A percentile compares a stretch with the other conserved stretches of the same genome.
These are phyloP conservation scores for Brachycybe producta DNA, from an alignment of 2,888 invertebrate species.

Conservation along the genomic window DNA sequence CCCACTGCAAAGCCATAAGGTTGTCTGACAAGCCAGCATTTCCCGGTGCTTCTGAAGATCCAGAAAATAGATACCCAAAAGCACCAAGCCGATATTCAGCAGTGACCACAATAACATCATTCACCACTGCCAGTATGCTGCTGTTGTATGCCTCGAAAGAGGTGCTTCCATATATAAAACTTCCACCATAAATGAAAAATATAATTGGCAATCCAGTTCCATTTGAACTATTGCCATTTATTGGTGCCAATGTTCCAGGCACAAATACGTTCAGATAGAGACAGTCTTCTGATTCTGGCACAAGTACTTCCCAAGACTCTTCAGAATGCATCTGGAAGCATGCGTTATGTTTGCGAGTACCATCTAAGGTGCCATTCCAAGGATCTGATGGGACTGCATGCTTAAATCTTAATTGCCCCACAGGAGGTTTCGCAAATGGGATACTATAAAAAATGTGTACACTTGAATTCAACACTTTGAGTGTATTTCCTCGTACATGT, in stretches of 20 bases:
- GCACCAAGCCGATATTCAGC: constrained; percentile 90
- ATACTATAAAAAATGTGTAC: constrained; percentile 79
- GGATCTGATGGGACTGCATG: constrained; percentile 73
- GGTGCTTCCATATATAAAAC: constrained; percentile 84
- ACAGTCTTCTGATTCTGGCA: constrained; percentile 88
- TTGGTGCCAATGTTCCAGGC: no score
- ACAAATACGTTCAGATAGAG: constrained; percentile 44
- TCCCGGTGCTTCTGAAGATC: constrained; percentile 57
- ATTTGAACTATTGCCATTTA: background rate
- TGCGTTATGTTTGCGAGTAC: constrained; percentile 66
- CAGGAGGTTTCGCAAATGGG: constrained; percentile 79
- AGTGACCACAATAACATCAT: constrained; percentile 84
- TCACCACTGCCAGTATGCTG: constrained; percentile 72
- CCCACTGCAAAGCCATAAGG: constrained; percentile 79
- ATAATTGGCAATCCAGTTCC: background rate
- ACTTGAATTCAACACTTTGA: constrained; percentile 67
- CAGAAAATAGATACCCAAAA: constrained; percentile 50
- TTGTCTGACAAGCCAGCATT: constrained; percentile 91
- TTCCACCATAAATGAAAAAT: constrained; percentile 85
- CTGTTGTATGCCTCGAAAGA: constrained; percentile 74
- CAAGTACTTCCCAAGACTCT: constrained; percentile 96
- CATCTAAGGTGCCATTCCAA: constrained; percentile 74
- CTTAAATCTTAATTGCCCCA: constrained; percentile 64
- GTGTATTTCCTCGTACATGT: constrained; percentile 62
- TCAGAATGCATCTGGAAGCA: constrained; percentile 81